Evolutionary conservation across 2,797 vertebrate genomes (phyloP).

Genomic region (Arremon aurantiirostris): DNA sequence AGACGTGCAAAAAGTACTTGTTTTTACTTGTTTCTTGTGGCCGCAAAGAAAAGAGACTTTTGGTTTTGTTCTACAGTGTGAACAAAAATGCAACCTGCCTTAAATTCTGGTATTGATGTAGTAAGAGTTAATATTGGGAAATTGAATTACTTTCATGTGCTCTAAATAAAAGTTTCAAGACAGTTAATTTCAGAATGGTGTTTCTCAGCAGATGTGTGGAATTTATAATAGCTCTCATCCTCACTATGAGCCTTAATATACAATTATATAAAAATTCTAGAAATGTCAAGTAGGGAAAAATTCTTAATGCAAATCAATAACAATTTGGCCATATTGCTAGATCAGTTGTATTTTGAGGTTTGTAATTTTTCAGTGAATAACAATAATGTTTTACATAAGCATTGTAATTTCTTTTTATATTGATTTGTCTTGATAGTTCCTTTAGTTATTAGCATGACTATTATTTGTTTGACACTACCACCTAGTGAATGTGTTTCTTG

Average conservation of each 20-base stretch:
- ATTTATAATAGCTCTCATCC: slow-evolving; percentile 44
- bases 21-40: neutral
- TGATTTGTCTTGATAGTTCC: slow-evolving; percentile 50
- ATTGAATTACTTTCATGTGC: slow-evolving; percentile 11
- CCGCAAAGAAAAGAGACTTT: neutral
- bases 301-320: slow-evolving; percentile 70
- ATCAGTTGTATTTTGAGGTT: slow-evolving; percentile 53
- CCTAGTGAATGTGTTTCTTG: neutral
- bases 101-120: slow-evolving; percentile 37
- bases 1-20: neutral
- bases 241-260: slow-evolving; percentile 31
- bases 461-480: slow-evolving; percentile 31
- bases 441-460: neutral
- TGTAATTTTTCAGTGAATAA: slow-evolving; percentile 69
- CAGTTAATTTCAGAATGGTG: slow-evolving; percentile 66
- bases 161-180: slow-evolving; percentile 26
- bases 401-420: slow-evolving; percentile 32
- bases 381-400: slow-evolving; percentile 48
- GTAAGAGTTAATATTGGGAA: slow-evolving; percentile 34
- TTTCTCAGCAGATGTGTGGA: slow-evolving; percentile 48
- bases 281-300: slow-evolving; percentile 37
- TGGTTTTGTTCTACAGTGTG: neutral
- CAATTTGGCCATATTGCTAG: slow-evolving; percentile 64
- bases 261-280: slow-evolving; percentile 50
- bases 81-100: neutral